Evolutionary conservation across 2,113 vertebrate genomes (phyloP).

Genomic region (Sula dactylatra): DNA sequence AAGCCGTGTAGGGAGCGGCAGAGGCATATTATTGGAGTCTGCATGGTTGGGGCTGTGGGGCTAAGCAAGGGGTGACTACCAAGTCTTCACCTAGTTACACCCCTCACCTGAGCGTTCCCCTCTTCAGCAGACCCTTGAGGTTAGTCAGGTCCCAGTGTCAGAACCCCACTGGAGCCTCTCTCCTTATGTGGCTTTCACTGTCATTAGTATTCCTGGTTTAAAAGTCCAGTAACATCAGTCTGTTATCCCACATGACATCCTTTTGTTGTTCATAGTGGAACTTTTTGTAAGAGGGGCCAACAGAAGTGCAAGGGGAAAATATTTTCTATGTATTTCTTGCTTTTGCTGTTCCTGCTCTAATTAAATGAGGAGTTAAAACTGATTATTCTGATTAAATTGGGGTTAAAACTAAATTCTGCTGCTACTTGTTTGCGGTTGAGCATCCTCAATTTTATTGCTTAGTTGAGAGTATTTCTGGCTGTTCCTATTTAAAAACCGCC

Average conservation of each 20-base stretch:
- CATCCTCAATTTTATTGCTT: neutral
- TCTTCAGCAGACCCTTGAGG: no score
- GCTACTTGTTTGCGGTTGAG: neutral
- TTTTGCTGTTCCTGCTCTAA: neutral
- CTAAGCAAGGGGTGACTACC: no score
- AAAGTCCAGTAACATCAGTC: neutral
- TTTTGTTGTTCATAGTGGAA: neutral
- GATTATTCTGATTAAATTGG: neutral
- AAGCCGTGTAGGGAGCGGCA: no score
- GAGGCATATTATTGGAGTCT: no score
- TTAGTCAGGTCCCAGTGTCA: no score
- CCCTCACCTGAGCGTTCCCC: no score
- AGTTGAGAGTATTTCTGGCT: neutral
- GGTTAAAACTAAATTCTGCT: neutral
- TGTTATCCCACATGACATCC: neutral
- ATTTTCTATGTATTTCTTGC: neutral
- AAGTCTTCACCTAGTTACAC: no score
- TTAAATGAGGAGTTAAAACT: neutral
- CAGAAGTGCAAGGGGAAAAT: neutral
- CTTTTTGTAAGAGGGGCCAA: neutral
- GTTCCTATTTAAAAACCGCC: neutral
- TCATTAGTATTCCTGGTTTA: neutral
- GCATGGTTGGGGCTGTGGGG: no score
- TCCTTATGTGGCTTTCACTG: neutral
- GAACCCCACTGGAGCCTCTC: neutral